Evolutionary conservation across 2,888 invertebrate genomes (phyloP).

Genomic region (Leptinotarsa tumamoca): DNA sequence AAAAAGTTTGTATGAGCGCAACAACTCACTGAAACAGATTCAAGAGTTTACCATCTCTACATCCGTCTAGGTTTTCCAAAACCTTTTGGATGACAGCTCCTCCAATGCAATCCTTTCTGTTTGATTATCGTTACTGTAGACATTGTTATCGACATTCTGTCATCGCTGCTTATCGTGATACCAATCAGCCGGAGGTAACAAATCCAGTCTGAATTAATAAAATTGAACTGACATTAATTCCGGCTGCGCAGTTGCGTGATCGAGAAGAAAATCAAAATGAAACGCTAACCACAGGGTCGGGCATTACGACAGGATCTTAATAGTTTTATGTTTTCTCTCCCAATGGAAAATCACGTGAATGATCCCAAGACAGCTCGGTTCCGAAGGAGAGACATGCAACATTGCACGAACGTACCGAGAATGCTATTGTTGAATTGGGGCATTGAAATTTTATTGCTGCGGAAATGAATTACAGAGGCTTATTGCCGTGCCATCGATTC

Average conservation of each 20-base stretch:
- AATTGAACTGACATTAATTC: conserved; percentile 48
- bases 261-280: conserved; percentile 52
- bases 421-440: conserved; percentile 16
- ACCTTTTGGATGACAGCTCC: background rate
- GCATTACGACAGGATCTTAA: conserved; percentile 50
- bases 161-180: background rate
- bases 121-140: background rate
- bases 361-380: conserved; percentile 26
- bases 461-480: conserved; percentile 3
- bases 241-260: conserved; percentile 52
- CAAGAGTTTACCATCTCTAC: too few relatives aligned
- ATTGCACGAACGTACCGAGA: conserved; percentile 19
- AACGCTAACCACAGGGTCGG: conserved; percentile 52
- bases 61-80: too few relatives aligned
- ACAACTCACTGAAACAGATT: too few relatives aligned
- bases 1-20: too few relatives aligned
- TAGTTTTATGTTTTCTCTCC: conserved; percentile 47
- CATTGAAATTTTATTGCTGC: conserved; percentile 20
- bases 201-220: conserved; percentile 45
- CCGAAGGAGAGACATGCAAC: conserved; percentile 27
- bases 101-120: background rate
- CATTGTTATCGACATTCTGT: conserved; percentile 14
- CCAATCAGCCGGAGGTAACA: conserved; percentile 11
- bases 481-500: conserved; percentile 3
- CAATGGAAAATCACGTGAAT: conserved; percentile 38